Percentiles rank a stretch among this genome's conserved stretches.
Conservation (phyloP, 2,113 vertebrate species). For the Mustela lutreola region DNA sequence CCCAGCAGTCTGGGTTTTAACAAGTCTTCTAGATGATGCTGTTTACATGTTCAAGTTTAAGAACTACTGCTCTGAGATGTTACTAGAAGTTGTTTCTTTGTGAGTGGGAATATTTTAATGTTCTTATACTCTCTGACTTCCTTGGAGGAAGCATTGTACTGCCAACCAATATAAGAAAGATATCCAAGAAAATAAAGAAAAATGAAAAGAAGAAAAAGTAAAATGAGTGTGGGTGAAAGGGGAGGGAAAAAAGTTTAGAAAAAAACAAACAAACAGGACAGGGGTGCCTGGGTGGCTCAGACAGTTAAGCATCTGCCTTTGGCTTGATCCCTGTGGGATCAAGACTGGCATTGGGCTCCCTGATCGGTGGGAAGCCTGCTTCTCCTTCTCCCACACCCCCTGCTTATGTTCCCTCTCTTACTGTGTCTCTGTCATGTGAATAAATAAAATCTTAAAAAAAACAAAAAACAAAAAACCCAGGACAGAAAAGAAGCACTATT, state of each 20-base stretch:
- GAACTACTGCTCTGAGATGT: neutral
- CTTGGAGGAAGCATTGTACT: neutral
- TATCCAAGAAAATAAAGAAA: neutral
- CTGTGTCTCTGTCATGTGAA: no score
- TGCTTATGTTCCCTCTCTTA: no score
- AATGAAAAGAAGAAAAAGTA: neutral
- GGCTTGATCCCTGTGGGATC: no score
- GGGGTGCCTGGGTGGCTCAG: no score
- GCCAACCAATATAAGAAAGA: neutral
- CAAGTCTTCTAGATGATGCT: neutral
- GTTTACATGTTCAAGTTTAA: neutral
- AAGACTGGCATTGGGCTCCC: no score
- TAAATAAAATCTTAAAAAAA: neutral
- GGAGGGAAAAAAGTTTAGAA: neutral
- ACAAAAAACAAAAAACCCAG: neutral
- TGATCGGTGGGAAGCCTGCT: no score
- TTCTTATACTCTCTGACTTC: conserved; percentile 3
- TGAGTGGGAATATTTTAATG: neutral
- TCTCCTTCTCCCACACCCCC: no score
- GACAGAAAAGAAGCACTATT: neutral
- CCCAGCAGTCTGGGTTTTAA: neutral
- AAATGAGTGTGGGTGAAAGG: neutral
- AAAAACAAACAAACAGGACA: neutral
- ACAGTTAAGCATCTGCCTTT: no score
- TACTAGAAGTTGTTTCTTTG: neutral